phyloP scores from a whole-genome alignment of 92 coral and sea anemone genomes.

The Parazoanthus swiftii region DNA sequence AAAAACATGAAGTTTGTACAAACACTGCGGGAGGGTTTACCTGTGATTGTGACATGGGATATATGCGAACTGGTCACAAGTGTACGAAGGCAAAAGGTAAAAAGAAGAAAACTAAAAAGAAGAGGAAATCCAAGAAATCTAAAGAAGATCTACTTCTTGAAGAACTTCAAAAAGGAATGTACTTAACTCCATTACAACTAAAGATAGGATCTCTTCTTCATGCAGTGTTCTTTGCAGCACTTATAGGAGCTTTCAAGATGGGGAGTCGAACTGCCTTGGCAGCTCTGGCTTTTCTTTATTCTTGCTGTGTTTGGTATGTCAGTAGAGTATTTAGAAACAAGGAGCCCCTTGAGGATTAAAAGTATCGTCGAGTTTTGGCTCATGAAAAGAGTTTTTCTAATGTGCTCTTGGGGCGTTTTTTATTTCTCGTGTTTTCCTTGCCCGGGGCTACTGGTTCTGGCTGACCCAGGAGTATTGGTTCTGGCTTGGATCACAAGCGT shows the following conservation, averaged over 20 bases:
- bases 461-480: too few relatives aligned
- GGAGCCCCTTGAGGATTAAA: neutral
- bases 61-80: constrained; percentile 70
- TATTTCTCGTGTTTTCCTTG: neutral
- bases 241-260: constrained; percentile 70
- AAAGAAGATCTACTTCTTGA: constrained; percentile 71
- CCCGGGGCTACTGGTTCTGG: neutral
- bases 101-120: constrained; percentile 76
- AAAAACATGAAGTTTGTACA: constrained; percentile 70
- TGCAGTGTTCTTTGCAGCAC: constrained; percentile 81
- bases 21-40: constrained; percentile 81
- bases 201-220: constrained; percentile 84
- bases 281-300: constrained; percentile 58
- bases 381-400: too few relatives aligned
- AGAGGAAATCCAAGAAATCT: constrained; percentile 54
- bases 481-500: too few relatives aligned
- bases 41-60: constrained; percentile 84
- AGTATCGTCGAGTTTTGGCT: neutral
- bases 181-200: constrained; percentile 64
- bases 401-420: neutral
- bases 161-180: constrained; percentile 70
- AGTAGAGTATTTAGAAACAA: constrained; percentile 33
- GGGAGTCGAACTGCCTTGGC: constrained; percentile 63
- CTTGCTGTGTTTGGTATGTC: constrained; percentile 64
- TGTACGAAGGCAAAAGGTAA: constrained; percentile 75